Conservation (phyloP, 1,140 invertebrate species). For the Caenorhabditis briggsae region DNA sequence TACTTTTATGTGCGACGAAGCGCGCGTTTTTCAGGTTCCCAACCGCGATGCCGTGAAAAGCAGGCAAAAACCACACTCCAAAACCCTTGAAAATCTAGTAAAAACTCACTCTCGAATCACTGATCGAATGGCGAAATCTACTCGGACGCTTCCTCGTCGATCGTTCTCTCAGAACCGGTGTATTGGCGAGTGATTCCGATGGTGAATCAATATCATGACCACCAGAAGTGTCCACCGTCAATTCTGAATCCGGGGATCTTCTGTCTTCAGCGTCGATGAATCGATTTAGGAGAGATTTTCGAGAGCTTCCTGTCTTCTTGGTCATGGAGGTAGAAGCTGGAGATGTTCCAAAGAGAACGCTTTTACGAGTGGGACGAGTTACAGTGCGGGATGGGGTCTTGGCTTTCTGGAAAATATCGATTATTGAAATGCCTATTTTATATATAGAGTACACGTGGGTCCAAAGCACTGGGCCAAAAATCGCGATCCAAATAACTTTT, state of each 20-base stretch:
- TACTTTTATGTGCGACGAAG: too few species aligned
- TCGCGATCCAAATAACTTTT: too few species aligned
- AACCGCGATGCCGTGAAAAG: too few species aligned
- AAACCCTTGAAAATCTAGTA: too few species aligned
- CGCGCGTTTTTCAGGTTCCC: too few species aligned
- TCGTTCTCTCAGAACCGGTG: not conserved
- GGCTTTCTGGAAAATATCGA: constrained; percentile 21
- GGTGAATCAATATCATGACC: constrained; percentile 1
- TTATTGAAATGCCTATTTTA: too few species aligned
- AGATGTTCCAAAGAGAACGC: not conserved
- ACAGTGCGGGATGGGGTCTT: not conserved
- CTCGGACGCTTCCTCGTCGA: not conserved
- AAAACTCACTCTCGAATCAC: not conserved
- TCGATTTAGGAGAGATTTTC: not conserved
- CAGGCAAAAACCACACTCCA: too few species aligned
- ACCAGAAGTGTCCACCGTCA: constrained; percentile 2
- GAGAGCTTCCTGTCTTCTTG: not conserved
- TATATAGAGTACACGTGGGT: too few species aligned
- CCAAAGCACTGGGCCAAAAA: too few species aligned
- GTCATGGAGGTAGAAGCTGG: not conserved
- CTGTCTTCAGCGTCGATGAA: not conserved
- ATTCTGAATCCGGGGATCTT: not conserved
- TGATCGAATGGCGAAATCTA: not conserved
- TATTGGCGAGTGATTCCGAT: not conserved
- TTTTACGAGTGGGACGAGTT: constrained; percentile 22